A percentile compares a stretch with the other conserved stretches of the same genome.
Conservation (phyloP, 2,888 invertebrate species). For the Tetragonisca angustula region DNA sequence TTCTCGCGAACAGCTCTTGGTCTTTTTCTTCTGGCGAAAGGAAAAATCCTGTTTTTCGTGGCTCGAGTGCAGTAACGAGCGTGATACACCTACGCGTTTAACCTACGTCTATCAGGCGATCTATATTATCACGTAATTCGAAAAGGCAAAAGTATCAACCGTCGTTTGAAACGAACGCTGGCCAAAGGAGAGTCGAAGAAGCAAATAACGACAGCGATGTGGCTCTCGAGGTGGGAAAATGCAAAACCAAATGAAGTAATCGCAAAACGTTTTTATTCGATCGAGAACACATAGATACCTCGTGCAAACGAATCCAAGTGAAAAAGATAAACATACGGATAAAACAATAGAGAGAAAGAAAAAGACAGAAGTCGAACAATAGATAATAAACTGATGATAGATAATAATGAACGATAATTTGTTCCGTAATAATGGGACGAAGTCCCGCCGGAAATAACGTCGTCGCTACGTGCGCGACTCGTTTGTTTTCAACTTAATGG, state of each 20-base stretch:
- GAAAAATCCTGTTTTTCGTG: not conserved
- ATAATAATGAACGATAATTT: not conserved
- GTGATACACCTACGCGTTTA: not conserved
- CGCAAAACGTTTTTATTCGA: conserved; percentile 66
- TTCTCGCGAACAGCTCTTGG: conserved; percentile 72
- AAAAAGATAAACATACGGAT: conserved; percentile 1
- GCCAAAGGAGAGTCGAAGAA: not conserved
- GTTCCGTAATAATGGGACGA: not conserved
- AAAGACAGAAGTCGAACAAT: not conserved
- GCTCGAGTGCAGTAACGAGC: not conserved
- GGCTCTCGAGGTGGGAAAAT: not conserved
- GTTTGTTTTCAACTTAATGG: not conserved
- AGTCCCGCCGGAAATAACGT: not conserved
- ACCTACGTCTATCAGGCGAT: not conserved
- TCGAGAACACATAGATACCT: conserved; percentile 50
- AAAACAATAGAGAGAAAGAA: not conserved
- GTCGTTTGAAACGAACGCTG: not conserved
- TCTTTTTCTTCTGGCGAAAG: conserved; percentile 28
- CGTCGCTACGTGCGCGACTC: not conserved
- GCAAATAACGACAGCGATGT: not conserved
- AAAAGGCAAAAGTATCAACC: not conserved
- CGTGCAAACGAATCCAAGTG: conserved; percentile 44
- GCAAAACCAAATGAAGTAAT: conserved; percentile 48
- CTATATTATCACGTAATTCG: not conserved
- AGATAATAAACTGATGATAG: not conserved